Base-by-base conservation (phyloP, 1,140 invertebrate species). In the Anastrepha ludens region DNA sequence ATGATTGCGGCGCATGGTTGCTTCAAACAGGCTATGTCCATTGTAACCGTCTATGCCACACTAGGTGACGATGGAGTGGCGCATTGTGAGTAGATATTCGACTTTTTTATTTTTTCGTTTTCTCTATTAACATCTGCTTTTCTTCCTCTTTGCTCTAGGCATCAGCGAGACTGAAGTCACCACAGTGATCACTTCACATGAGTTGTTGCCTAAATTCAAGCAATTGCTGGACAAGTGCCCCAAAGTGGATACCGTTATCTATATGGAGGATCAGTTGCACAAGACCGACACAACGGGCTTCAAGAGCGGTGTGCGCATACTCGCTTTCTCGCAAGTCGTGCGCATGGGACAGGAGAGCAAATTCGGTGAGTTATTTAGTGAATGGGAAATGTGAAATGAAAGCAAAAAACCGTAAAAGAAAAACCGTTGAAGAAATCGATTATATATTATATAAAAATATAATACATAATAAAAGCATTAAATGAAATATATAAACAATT, bases 31-130 rank as follows among this genome's bases (percentile, higher is more conserved):
- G 98, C 97, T 93, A 96, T 98, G 92, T 96, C 97, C 95, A 97
- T 99, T 89, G 98, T 99, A 0, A 99, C 99, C 0, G 96, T 99
- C 88, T 99, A 99, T 93, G 97, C 99, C 1, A 99, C 98, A 0
- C 94, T 99, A 0, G 98, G 98, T 5, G 98, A 99, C 90, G 98
- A 99, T 8, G 99, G 98, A 4, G 97, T 99, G 70, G 96, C 97
- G 1, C 98, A 99, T 93, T 98, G 97, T 60, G 86, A 90, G 92
- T 89, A 67, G 0, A 2, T 39, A 29, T 2, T 20, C 0, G 44
- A 5, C 11, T 47, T 2, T 47, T 74, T 15, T 47, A 1, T 17
- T 47, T 20, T 2, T 6, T 20, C 29, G 15, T 81, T 11, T 11
- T 55, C n/a, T n/a, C 3, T 2, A 20, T 55, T 81, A 81, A 81